Base-by-base conservation (phyloP, 2,797 vertebrate genomes). In the Sardinella longiceps region DNA sequence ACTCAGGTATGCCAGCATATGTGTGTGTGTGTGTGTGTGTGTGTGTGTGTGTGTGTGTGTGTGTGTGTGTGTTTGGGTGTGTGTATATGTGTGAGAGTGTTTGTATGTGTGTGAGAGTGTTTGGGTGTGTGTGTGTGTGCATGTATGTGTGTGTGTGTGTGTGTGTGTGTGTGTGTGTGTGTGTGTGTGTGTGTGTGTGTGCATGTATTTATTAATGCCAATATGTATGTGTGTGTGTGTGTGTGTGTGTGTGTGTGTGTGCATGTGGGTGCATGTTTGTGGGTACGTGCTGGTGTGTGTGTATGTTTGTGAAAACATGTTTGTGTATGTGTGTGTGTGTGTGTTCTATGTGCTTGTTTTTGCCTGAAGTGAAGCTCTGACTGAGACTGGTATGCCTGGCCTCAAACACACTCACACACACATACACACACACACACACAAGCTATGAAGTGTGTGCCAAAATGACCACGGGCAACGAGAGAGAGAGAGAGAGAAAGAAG, bases 381-480 rank as follows among this genome's bases (percentile, higher is more conserved):
- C 60, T 63, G 2, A 30, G 60, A 63, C 60, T 11, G 63, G 63
- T 70, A 70, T 28, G 25, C 70, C 6, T 5, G 33, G 33, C 70
- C 33, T 9, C 15, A 12, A 48, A n/a, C n/a, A n/a, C n/a, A n/a
- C n/a, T n/a, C n/a, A n/a, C n/a, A n/a, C n/a, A n/a, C n/a, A n/a
- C n/a, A n/a, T n/a, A n/a, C n/a, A n/a, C n/a, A n/a, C n/a, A n/a
- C n/a, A n/a, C n/a, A n/a, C n/a, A n/a, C n/a, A n/a, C 1, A 15
- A 18, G 70, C 15, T 39, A 18, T 6, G 15, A 20, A 23, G 33
- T 33, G 33, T 43, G 33, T 77, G 70, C 70, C 70, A 77, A 77
- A 77, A 77, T 77, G 70, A 77, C 70, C 70, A 77, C 1, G 37
- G 70, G 70, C 70, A 33, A 77, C 18, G 37, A 33, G 70, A 43